Conservation (phyloP, 2,797 vertebrate genomes). For the Enteromius anoplus region DNA sequence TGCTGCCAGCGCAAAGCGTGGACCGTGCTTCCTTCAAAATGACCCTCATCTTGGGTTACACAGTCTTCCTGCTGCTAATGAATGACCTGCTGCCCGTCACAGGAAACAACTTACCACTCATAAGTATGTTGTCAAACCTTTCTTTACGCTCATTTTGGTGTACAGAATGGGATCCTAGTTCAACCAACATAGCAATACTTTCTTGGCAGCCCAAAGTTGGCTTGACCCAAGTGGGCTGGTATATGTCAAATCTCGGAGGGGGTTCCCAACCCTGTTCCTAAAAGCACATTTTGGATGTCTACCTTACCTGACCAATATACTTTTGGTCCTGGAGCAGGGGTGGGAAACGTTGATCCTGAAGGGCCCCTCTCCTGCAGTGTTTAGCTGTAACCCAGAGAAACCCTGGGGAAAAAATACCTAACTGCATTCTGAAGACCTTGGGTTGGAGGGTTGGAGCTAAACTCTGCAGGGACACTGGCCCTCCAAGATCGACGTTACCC, state of each 20-base stretch:
- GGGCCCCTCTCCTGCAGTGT: no score
- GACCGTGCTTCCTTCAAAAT: slow-evolving; percentile 67
- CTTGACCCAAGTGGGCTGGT: background rate
- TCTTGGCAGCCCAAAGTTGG: background rate
- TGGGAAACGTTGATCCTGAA: no score
- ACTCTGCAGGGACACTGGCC: no score
- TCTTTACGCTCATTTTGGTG: background rate
- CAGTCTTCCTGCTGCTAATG: slow-evolving; percentile 66
- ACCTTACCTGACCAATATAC: no score
- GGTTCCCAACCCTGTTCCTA: no score
- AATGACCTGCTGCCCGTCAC: slow-evolving; percentile 63
- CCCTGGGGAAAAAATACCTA: no score
- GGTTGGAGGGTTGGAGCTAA: no score
- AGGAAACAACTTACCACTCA: slow-evolving; percentile 59
- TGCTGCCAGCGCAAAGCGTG: slow-evolving; percentile 65
- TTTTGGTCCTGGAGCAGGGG: no score
- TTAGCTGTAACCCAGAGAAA: no score
- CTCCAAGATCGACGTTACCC: no score
- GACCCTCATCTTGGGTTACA: slow-evolving; percentile 67
- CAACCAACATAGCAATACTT: background rate
- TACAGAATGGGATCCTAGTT: background rate
- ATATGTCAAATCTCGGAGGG: background rate
- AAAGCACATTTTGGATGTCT: no score
- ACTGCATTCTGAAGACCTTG: no score
- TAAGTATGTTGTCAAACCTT: slow-evolving; percentile 48